Conservation (phyloP, 2,888 invertebrate species). For the Oscheius sp. region DNA sequence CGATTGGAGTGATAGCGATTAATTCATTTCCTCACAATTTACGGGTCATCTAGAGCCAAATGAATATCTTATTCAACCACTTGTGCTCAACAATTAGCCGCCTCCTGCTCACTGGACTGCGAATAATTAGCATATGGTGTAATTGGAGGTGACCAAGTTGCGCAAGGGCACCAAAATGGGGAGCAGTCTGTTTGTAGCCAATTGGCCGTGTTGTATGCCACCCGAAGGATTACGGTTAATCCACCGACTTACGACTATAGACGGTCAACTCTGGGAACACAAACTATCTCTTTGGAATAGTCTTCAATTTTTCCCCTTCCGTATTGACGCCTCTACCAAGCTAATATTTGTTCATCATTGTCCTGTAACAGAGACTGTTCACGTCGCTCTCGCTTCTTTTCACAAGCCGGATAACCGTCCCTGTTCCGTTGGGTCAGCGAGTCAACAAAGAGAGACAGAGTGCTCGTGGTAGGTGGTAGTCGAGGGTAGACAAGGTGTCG, state of each 20-base stretch:
- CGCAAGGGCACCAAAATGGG: not conserved
- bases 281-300: too few relatives aligned
- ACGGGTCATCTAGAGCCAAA: not conserved
- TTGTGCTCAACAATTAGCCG: too few relatives aligned
- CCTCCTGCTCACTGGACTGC: not conserved
- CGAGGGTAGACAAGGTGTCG: conserved; percentile 28
- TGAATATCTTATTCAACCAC: conserved; percentile 23
- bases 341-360: too few relatives aligned
- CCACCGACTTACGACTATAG: conserved; percentile 16
- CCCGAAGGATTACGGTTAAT: conserved; percentile 31
- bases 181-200: conserved; percentile 6
- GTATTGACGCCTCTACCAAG: too few relatives aligned
- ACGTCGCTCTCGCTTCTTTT: too few relatives aligned
- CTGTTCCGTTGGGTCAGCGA: conserved; percentile 16
- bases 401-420: too few relatives aligned
- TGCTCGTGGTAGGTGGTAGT: too few relatives aligned
- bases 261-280: too few relatives aligned
- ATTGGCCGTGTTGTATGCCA: conserved; percentile 32
- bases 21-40: not conserved
- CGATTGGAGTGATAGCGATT: conserved; percentile 31
- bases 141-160: conserved; percentile 29
- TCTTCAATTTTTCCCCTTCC: too few relatives aligned
- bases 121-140: conserved; percentile 16
- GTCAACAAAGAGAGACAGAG: conserved; percentile 18
- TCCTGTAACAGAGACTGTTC: too few relatives aligned